These are phyloP conservation scores for Litocranius walleri DNA, from an alignment of 2,113 vertebrate genomes.

Conservation along the genomic window DNA sequence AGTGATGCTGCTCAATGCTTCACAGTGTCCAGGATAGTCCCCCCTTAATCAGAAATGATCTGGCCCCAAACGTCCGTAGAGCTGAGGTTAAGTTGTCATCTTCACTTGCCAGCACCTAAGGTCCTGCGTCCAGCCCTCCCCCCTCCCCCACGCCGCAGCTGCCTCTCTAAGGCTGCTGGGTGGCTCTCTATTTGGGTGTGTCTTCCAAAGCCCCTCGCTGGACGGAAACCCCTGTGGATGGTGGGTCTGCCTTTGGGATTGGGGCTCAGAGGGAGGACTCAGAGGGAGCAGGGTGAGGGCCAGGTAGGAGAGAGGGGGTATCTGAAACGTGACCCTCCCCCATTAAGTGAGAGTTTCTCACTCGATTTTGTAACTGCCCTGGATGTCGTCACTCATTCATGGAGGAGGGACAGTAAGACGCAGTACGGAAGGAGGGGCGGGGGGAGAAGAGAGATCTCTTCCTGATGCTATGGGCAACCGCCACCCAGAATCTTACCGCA, in stretches of 20 bases:
- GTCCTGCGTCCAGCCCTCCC: neutral
- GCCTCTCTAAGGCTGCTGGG: neutral
- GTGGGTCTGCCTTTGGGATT: fast-evolving
- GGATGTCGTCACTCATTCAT: conserved; percentile 58
- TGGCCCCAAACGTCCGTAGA: neutral
- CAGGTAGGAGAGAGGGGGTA: neutral
- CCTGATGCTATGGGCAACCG: fast-evolving
- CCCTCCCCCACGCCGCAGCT: neutral
- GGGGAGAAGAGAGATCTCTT: neutral
- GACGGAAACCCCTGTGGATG: neutral
- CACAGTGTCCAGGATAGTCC: neutral
- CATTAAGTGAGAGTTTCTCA: neutral
- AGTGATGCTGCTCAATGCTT: neutral
- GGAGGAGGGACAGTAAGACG: neutral
- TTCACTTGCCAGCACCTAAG: neutral
- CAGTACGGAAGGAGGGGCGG: neutral
- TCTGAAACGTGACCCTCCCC: neutral
- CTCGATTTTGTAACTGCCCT: neutral
- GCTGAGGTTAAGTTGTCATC: neutral
- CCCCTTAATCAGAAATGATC: neutral
- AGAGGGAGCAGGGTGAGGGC: neutral
- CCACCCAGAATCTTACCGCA: neutral
- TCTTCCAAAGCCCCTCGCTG: neutral
- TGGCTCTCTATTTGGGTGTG: neutral
- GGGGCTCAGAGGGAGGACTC: neutral